A percentile compares a stretch with the other conserved stretches of the same genome.
phyloP scores from a whole-genome alignment of 2,888 invertebrate genomes.

The Tortrix viridana region DNA sequence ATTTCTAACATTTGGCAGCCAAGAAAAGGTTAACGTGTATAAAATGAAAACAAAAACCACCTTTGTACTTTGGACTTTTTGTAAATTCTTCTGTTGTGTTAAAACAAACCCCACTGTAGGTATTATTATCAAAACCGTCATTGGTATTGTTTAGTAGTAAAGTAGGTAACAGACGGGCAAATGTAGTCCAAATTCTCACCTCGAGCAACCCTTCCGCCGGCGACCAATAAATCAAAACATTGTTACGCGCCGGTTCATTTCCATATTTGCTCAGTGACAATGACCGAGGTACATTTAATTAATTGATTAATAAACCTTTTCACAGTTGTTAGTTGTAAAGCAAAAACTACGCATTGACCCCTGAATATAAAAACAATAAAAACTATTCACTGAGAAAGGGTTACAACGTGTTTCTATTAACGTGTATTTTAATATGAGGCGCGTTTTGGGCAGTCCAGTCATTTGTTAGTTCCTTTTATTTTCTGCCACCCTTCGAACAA shows the following conservation, averaged over 20 bases:
- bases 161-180: conserved; percentile 49
- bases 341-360: conserved; percentile 79
- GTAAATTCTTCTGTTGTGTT: conserved; percentile 1
- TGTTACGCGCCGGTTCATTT: conserved; percentile 74
- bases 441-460: conserved; percentile 69
- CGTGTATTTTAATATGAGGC: conserved; percentile 71
- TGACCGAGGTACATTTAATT: conserved; percentile 83
- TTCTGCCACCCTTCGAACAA: conserved; percentile 59
- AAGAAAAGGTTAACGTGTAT: background rate
- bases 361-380: conserved; percentile 77
- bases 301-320: conserved; percentile 83
- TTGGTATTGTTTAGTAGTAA: conserved; percentile 54
- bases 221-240: conserved; percentile 77
- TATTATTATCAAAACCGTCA: conserved; percentile 43
- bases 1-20: background rate
- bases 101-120: conserved; percentile 38
- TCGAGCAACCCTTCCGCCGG: conserved; percentile 62
- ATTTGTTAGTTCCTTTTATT: conserved; percentile 75
- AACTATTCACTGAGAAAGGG: conserved; percentile 73
- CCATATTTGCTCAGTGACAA: conserved; percentile 81
- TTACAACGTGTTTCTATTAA: conserved; percentile 77
- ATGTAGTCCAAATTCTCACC: conserved; percentile 71
- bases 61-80: background rate
- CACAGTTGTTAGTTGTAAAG: conserved; percentile 66
- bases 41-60: background rate